Percentiles rank a stretch among this genome's conserved stretches.
These are phyloP conservation scores for Ophioninae sp. DNA, from an alignment of 2,888 invertebrate species.

Conservation along the genomic window DNA sequence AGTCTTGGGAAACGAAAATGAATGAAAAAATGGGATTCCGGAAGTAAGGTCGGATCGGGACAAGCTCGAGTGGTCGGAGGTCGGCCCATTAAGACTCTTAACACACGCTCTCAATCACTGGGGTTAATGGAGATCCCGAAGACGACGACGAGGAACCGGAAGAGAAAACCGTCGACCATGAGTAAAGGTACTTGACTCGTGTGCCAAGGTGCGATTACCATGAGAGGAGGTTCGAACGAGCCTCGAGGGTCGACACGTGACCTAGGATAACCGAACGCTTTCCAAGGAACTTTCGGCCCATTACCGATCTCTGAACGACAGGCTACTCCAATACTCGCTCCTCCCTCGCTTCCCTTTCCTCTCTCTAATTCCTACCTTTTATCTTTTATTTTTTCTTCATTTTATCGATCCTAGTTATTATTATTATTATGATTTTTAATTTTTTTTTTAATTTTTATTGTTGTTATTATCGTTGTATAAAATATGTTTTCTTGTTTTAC, in stretches of 20 bases:
- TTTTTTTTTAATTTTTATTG: no score
- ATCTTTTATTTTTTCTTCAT: background rate
- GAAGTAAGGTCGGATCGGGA: slow-evolving; percentile 25
- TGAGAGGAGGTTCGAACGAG: slow-evolving; percentile 68
- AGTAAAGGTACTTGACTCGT: slow-evolving; percentile 71
- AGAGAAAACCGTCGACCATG: slow-evolving; percentile 63
- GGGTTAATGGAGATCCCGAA: slow-evolving; percentile 73
- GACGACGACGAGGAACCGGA: slow-evolving; percentile 50
- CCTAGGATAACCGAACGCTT: slow-evolving; percentile 68
- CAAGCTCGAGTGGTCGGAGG: slow-evolving; percentile 47
- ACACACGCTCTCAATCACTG: slow-evolving; percentile 72
- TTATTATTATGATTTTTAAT: no score
- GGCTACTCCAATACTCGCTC: slow-evolving; percentile 41
- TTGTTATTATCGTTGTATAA: no score
- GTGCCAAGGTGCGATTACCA: slow-evolving; percentile 73
- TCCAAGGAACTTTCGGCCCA: slow-evolving; percentile 66
- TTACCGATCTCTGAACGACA: slow-evolving; percentile 66
- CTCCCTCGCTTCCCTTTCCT: background rate
- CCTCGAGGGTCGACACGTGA: slow-evolving; percentile 67
- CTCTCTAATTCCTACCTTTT: background rate
- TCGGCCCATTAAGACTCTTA: slow-evolving; percentile 73
- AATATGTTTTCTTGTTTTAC: no score
- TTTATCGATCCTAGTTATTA: no score
- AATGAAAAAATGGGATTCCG: slow-evolving; percentile 66
- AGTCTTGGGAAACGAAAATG: slow-evolving; percentile 57